Evolutionary conservation across 2,888 invertebrate genomes (phyloP), one percentile per base, ranked within the genome.

Genomic region (Drosophila tripunctata): DNA sequence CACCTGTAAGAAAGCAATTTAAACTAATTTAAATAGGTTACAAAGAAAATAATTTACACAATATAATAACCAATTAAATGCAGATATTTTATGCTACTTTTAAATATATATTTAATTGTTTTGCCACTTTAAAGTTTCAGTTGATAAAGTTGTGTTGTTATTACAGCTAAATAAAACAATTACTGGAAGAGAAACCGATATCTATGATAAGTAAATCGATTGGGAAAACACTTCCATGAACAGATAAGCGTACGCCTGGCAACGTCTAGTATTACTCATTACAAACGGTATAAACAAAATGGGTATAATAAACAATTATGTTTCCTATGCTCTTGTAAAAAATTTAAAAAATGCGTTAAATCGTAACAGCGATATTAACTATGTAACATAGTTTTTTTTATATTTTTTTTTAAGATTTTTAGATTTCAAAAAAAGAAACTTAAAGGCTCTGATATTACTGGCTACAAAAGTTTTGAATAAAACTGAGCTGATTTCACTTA

Each of bases 211-310:
- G 41, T 38, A 35, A 65, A 56, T 56, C 30, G 60, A 65, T 66
- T 60, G 55, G 48, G 43, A 38, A 51, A 56, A 66, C 19, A 65
- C 36, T 38, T 67, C 14, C 19, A 30, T 17, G 17, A 17, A 6
- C 15, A 40, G 64, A 68, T 68, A 68, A 64, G 48, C 31, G 12
- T 10, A 15, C 10, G 14, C 67, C 33, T 31, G 15, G 44, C 30
- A 63, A 57, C 68, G 0, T 27, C n/a, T n/a, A 51, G 10, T 27
- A 27, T 17, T 36, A 27, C 17, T n/a, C 27, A 17, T 17, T n/a
- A n/a, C 7, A 12, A 36, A 27, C 8, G 8, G 1, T 31, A 30
- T 31, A 12, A 30, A 12, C 12, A 15, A 8, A 24, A 1, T 27
- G 27, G 8, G 24, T 14, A 24, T 41, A 15, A 14, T 14, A 30